Evolutionary conservation across 2,797 vertebrate species (phyloP).

Genomic region (Cuniculus paca): DNA sequence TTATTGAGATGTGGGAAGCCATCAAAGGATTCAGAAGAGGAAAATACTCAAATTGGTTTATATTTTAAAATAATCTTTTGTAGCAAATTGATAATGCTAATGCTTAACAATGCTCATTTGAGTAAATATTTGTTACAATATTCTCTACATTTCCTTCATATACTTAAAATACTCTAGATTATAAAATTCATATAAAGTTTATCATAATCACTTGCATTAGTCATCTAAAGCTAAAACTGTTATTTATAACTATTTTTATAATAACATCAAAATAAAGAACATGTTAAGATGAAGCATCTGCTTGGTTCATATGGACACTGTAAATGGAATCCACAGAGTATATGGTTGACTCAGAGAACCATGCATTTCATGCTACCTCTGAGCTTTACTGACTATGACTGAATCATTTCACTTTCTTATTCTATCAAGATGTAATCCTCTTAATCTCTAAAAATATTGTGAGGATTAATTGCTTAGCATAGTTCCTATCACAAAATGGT

Average conservation of each 20-base stretch:
- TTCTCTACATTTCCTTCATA: background rate
- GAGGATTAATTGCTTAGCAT: background rate
- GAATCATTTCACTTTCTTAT: background rate
- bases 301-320: background rate
- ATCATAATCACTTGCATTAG: background rate
- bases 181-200: background rate
- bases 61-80: background rate
- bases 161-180: background rate
- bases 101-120: background rate
- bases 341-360: background rate
- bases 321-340: background rate
- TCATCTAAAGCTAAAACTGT: background rate
- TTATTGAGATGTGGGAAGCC: background rate
- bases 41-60: background rate
- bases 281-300: background rate
- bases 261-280: slow-evolving; percentile 56
- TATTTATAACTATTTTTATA: slow-evolving; percentile 9
- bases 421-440: background rate
- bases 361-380: background rate
- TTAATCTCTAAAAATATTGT: slow-evolving; percentile 8
- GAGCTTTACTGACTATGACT: background rate
- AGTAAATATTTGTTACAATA: slow-evolving; percentile 13
- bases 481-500: background rate
- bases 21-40: background rate
- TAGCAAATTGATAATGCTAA: background rate